Conservation (phyloP, 2,113 vertebrate genomes). For the Cephalophus harveyi region DNA sequence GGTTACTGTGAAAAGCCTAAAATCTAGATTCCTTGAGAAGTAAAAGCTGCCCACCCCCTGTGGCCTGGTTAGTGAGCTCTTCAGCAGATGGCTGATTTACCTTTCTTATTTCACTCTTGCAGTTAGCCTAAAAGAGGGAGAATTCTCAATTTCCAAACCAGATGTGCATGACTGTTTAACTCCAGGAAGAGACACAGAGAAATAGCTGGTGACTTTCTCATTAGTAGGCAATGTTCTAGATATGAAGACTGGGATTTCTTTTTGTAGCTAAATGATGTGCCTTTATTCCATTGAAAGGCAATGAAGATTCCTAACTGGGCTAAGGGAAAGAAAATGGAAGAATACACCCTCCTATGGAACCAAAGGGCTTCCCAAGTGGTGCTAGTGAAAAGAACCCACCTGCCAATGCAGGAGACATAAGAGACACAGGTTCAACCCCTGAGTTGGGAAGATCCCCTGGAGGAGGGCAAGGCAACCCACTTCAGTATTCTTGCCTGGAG, state of each 20-base stretch:
- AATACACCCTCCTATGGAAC: background rate
- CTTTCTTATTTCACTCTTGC: slow-evolving; percentile 31
- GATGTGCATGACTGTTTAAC: slow-evolving; percentile 45
- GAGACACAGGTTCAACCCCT: background rate
- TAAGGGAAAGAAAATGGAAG: background rate
- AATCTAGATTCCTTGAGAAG: slow-evolving; percentile 23
- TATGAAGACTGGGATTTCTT: background rate
- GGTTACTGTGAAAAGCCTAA: background rate
- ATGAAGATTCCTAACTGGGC: background rate
- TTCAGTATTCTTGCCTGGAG: background rate
- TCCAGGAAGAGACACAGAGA: slow-evolving; percentile 36
- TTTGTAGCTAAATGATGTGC: background rate
- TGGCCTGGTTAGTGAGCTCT: slow-evolving; percentile 8
- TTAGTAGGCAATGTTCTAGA: background rate
- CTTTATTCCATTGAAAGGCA: background rate
- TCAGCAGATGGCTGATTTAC: slow-evolving; percentile 54
- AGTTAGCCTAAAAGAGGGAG: slow-evolving; percentile 27
- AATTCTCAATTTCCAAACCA: slow-evolving; percentile 55
- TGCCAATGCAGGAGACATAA: background rate
- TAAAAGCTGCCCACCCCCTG: background rate
- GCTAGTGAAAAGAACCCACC: background rate
- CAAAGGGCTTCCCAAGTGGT: background rate
- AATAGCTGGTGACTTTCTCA: slow-evolving; percentile 12
- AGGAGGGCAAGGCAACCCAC: background rate
- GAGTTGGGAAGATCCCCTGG: background rate